Conservation (phyloP, 2,113 vertebrate species). For the Uria lomvia region DNA sequence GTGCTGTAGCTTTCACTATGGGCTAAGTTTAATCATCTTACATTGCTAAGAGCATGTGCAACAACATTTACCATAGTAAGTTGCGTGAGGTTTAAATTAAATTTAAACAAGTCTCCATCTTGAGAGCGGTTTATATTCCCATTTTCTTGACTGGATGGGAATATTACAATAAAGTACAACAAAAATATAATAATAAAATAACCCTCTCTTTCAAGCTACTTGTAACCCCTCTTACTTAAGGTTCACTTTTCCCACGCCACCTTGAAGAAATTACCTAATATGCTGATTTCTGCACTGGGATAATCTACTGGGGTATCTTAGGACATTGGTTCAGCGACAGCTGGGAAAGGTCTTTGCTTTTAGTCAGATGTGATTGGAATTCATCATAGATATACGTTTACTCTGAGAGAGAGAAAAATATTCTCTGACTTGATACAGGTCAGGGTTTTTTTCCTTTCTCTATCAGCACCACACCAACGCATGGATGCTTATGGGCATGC, state of each 20-base stretch:
- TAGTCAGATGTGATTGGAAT: not conserved
- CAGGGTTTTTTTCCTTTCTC: not conserved
- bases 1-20: not conserved
- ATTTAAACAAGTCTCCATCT: not conserved
- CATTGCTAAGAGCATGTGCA: not conserved
- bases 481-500: fast-evolving
- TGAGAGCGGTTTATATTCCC: not conserved
- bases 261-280: not conserved
- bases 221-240: not conserved
- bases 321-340: not conserved
- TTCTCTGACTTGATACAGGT: not conserved
- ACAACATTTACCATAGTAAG: not conserved
- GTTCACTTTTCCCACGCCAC: fast-evolving
- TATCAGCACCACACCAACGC: not conserved
- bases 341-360: not conserved
- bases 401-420: not conserved
- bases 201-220: not conserved
- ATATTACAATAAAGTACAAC: not conserved
- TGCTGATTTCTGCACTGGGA: not conserved
- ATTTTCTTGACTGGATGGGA: not conserved
- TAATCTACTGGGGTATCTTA: not conserved
- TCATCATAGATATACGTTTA: not conserved
- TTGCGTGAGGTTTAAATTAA: not conserved
- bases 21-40: not conserved
- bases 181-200: not conserved